These are phyloP conservation scores for Machaerirhynchus nigripectus DNA, from an alignment of 2,113 vertebrate genomes.

Conservation along the genomic window DNA sequence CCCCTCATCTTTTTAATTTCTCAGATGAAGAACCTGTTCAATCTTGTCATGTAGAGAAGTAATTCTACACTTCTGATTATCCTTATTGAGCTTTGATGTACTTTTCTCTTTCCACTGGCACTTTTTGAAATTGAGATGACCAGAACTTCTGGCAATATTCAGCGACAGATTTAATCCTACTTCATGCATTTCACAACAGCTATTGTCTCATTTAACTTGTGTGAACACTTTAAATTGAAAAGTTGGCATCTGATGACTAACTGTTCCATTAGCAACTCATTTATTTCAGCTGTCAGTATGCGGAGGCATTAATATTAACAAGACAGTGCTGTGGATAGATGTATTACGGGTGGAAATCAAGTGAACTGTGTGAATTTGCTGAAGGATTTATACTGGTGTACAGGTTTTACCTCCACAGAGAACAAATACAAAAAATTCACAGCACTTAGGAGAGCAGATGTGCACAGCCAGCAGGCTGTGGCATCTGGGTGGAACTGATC, in stretches of 20 bases:
- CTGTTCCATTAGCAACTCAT: background rate
- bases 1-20: background rate
- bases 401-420: background rate
- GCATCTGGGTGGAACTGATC: background rate
- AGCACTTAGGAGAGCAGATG: background rate
- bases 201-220: background rate
- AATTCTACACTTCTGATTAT: background rate
- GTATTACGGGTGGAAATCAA: background rate
- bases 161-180: background rate
- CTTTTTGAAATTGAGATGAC: background rate
- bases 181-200: background rate
- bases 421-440: background rate
- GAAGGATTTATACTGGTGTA: background rate
- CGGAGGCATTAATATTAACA: background rate
- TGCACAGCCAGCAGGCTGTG: background rate
- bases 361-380: background rate
- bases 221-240: constrained; percentile 1
- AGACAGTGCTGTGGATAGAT: background rate
- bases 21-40: background rate
- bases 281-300: background rate
- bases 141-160: background rate
- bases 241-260: background rate
- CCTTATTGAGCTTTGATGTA: background rate
- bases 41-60: background rate
- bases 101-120: background rate